Percentiles rank a stretch among this genome's conserved stretches.
Conservation (phyloP, 2,113 vertebrate species). For the Eurystomus gularis region DNA sequence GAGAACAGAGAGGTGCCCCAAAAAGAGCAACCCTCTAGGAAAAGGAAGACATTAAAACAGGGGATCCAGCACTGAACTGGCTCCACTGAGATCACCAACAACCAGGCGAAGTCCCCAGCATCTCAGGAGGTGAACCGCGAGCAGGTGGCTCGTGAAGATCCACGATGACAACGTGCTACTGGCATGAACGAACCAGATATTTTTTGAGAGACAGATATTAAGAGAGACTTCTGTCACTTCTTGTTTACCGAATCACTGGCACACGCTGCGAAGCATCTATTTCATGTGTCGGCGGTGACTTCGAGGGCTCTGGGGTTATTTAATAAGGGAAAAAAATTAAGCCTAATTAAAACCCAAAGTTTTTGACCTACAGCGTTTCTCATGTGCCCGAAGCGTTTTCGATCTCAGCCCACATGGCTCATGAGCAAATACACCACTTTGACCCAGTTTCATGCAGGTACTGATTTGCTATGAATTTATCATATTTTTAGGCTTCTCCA, state of each 20-base stretch:
- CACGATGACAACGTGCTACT: accelerated
- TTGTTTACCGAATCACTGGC: neutral
- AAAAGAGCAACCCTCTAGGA: neutral
- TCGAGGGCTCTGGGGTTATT: neutral
- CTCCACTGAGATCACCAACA: neutral
- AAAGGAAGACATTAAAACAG: neutral
- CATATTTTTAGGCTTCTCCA: neutral
- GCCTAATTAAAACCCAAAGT: neutral
- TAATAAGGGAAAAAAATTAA: neutral
- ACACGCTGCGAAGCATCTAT: accelerated
- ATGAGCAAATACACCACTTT: neutral
- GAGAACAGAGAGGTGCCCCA: neutral
- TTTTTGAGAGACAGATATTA: neutral
- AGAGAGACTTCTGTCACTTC: neutral
- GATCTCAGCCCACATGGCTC: neutral
- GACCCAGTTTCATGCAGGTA: neutral
- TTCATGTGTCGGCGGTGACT: neutral
- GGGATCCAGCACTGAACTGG: accelerated
- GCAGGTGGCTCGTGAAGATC: accelerated
- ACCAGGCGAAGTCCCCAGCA: neutral
- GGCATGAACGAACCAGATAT: accelerated
- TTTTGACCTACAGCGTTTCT: neutral
- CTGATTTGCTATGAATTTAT: neutral
- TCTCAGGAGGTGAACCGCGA: accelerated
- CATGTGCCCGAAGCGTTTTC: neutral